Percentiles rank a stretch among this genome's conserved stretches.
phyloP scores from a whole-genome alignment of 1,140 invertebrate species.

The Papilio polyxenes region DNA sequence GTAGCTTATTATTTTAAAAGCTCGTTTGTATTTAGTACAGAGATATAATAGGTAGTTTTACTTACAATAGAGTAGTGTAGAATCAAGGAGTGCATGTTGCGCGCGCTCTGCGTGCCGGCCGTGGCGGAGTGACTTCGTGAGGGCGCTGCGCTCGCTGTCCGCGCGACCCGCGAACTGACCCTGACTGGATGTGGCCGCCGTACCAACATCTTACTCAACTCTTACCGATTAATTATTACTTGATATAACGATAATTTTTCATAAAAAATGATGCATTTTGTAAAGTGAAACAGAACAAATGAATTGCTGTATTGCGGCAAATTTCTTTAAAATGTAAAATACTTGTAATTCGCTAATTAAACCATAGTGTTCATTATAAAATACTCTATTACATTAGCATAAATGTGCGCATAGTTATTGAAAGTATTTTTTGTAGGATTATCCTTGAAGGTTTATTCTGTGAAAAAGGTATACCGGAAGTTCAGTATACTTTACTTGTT shows the following conservation, averaged over 20 bases:
- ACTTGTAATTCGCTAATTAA: too few relatives aligned
- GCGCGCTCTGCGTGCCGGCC: constrained; percentile 59
- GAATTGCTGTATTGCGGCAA: too few relatives aligned
- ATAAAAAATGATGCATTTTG: background rate
- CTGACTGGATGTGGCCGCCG: constrained; percentile 60
- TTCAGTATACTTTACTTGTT: background rate
- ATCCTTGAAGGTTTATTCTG: background rate
- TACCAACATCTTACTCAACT: constrained; percentile 47
- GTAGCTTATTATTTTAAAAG: background rate
- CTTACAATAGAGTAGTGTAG: constrained; percentile 57
- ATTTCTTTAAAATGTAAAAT: too few relatives aligned
- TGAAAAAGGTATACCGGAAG: background rate
- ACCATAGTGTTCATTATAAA: too few relatives aligned
- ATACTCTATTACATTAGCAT: too few relatives aligned
- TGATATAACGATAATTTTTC: background rate
- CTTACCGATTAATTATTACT: constrained; percentile 24
- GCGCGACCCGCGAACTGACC: constrained; percentile 54
- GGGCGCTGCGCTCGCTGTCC: constrained; percentile 58
- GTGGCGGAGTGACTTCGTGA: constrained; percentile 60
- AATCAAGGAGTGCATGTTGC: constrained; percentile 65
- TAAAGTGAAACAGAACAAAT: too few relatives aligned
- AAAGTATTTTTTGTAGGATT: background rate
- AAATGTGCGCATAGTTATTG: background rate
- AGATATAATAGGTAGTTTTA: constrained; percentile 43
- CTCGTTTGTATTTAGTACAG: background rate